Evolutionary conservation across 2,888 invertebrate genomes (phyloP), one percentile per base, ranked within the genome.

Genomic region (Eupeodes luniger): DNA sequence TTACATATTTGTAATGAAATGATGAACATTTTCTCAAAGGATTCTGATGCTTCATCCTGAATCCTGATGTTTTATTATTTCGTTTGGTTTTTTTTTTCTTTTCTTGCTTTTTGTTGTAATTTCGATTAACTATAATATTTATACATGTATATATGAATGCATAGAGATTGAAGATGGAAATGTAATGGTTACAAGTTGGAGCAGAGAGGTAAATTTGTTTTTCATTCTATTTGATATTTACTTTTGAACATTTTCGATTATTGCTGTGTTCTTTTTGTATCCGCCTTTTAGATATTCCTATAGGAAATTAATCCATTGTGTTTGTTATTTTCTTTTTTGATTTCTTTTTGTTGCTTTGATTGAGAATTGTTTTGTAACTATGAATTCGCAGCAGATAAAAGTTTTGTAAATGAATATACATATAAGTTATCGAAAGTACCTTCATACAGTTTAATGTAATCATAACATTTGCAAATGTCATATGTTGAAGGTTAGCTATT

Each of bases 1-100:
- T 44, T 66, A 27, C 27, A 27, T 74, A 5, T 27, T 81, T 72
- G 59, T 61, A 83, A 66, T 66, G 16, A 61, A 69, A 53, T 61
- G 78, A 66, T 66, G 34, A 61, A 69, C 14, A 16, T n/a, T 14
- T 6, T 62, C 44, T 57, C 19, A 34, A 36, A 16, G 51, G 67
- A 51, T 67, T 49, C n/a, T 34, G 40, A 40, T 5, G 1, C 11
- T 51, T 67, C n/a, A 11, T 51, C 51, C 34, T 53, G 27, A 27
- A 27, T 27, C 27, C 3, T 27, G 27, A 27, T 2, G 4, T 67
- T n/a, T 12, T 14, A 16, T 5, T 55, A 5, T 19, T 64, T 64
- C 27, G 40, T 40, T 5, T 40, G 40, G 27, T 27, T 27, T 27
- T 62, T 1, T 40, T 16, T 16, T 19, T 19, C 19, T 19, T 47